A percentile compares a stretch with the other conserved stretches of the same genome.
Conservation (phyloP, 1,140 invertebrate species). For the Drosophila novamexicana region DNA sequence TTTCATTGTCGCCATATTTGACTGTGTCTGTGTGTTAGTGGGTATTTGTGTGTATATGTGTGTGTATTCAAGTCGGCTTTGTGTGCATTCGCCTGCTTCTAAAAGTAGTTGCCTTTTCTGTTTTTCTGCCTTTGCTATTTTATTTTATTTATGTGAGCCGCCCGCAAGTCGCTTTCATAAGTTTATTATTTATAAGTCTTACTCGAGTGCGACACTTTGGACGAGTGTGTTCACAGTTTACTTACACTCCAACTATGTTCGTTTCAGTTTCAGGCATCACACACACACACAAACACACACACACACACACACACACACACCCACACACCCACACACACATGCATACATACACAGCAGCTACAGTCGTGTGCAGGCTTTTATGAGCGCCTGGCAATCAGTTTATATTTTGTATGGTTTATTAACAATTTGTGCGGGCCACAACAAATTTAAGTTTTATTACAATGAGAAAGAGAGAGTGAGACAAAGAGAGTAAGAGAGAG, state of each 20-base stretch:
- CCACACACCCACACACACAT: conserved; percentile 2
- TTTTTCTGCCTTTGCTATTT: conserved; percentile 45
- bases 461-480: conserved; percentile 1
- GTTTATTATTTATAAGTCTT: conserved; percentile 76
- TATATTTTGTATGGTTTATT: conserved; percentile 71
- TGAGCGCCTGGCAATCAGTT: conserved; percentile 54
- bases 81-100: conserved; percentile 29
- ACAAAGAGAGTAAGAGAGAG: neutral
- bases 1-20: conserved; percentile 34
- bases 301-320: conserved; percentile 2
- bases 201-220: conserved; percentile 69
- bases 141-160: conserved; percentile 52
- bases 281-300: neutral
- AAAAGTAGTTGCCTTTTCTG: conserved; percentile 32
- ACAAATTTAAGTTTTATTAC: conserved; percentile 56
- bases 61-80: conserved; percentile 12
- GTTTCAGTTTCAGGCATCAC: conserved; percentile 3
- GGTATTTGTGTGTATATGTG: conserved; percentile 3
- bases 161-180: conserved; percentile 55
- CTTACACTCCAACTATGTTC: conserved; percentile 20
- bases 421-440: conserved; percentile 60
- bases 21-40: conserved; percentile 1
- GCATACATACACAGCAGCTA: neutral
- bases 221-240: conserved; percentile 57
- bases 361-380: conserved; percentile 46